Conservation (phyloP, 2,797 vertebrate genomes). For the Hephaestus fuliginosus region DNA sequence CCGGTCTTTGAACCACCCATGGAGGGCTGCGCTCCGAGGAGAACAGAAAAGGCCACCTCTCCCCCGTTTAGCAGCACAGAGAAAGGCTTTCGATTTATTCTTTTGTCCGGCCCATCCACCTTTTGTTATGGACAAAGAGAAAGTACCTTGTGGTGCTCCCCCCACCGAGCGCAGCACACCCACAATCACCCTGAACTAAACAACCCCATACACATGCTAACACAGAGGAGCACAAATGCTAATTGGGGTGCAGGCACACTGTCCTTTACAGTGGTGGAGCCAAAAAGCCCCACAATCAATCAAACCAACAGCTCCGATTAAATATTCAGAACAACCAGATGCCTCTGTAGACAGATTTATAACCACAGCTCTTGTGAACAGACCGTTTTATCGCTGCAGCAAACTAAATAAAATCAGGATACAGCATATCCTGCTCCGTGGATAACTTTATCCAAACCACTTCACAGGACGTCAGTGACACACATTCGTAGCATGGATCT, state of each 20-base stretch:
- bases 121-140: constrained; percentile 65
- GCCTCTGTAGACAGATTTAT: constrained; percentile 28
- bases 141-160: constrained; percentile 51
- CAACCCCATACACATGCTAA: constrained; percentile 67
- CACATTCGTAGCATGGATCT: neutral
- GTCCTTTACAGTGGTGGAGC: constrained; percentile 16
- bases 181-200: constrained; percentile 22
- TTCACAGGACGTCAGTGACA: neutral
- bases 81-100: constrained; percentile 43
- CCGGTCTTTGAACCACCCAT: constrained; percentile 30
- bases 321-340: constrained; percentile 37
- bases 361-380: neutral
- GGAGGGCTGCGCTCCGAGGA: neutral
- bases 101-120: constrained; percentile 49
- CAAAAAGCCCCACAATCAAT: constrained; percentile 44
- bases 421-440: neutral
- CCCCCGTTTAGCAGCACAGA: neutral
- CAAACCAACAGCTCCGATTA: constrained; percentile 30
- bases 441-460: neutral
- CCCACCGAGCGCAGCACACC: constrained; percentile 39
- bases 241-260: constrained; percentile 40
- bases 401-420: neutral
- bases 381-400: constrained; percentile 5
- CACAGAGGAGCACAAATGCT: constrained; percentile 47
- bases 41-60: constrained; percentile 28